These are phyloP conservation scores for Trialeurodes vaporariorum DNA, from an alignment of 1,140 invertebrate genomes.

Conservation along the genomic window DNA sequence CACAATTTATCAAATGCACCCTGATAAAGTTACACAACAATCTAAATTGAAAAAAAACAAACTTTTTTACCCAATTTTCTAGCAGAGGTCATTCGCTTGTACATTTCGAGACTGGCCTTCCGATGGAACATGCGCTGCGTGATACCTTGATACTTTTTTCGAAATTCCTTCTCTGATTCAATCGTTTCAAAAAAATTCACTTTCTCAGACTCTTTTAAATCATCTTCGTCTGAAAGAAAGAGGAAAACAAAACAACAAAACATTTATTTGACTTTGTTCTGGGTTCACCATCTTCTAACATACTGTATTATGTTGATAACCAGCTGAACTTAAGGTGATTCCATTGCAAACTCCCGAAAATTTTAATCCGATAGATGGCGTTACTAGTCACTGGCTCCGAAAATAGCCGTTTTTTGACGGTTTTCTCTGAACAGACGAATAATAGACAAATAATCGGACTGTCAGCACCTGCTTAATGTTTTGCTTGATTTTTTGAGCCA, in stretches of 20 bases:
- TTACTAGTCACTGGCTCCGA: too few relatives aligned
- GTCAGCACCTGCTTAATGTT: too few relatives aligned
- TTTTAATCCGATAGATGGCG: too few relatives aligned
- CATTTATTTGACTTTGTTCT: too few relatives aligned
- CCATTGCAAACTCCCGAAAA: too few relatives aligned
- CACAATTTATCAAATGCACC: background rate
- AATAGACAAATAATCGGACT: too few relatives aligned
- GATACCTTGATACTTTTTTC: slow-evolving; percentile 70
- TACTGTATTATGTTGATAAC: too few relatives aligned
- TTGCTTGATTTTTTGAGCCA: too few relatives aligned
- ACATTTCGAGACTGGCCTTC: slow-evolving; percentile 84
- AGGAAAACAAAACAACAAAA: slow-evolving; percentile 4
- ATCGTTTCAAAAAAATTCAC: slow-evolving; percentile 55
- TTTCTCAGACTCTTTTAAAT: slow-evolving; percentile 33
- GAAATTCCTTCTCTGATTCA: slow-evolving; percentile 73
- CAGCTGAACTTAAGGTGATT: too few relatives aligned
- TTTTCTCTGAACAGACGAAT: too few relatives aligned
- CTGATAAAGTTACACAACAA: background rate
- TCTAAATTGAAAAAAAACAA: slow-evolving; percentile 51
- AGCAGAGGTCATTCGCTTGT: slow-evolving; percentile 58
- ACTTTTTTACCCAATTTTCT: slow-evolving; percentile 42
- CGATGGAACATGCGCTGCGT: slow-evolving; percentile 82
- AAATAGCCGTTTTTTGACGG: too few relatives aligned
- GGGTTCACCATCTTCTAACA: too few relatives aligned
- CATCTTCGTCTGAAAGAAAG: slow-evolving; percentile 21